These are phyloP conservation scores for Temnothorax unifasciatus DNA, from an alignment of 2,888 invertebrate species.

Conservation along the genomic window DNA sequence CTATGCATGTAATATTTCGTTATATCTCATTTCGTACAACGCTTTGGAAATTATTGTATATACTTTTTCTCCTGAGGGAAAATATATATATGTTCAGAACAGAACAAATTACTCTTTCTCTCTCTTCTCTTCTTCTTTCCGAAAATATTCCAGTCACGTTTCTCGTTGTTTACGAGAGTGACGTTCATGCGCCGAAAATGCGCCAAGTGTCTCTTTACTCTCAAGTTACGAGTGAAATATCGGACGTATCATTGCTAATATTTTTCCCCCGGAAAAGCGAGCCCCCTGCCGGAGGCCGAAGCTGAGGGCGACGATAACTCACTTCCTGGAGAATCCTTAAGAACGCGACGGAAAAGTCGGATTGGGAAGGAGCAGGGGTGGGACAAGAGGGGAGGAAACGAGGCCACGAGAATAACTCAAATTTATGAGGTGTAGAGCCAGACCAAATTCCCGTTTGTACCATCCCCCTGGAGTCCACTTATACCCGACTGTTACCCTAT, in stretches of 20 bases:
- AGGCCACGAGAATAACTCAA: constrained; percentile 82
- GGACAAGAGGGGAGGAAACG: constrained; percentile 57
- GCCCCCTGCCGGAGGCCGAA: constrained; percentile 42
- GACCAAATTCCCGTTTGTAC: constrained; percentile 83
- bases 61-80: neutral
- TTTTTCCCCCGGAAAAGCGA: constrained; percentile 68
- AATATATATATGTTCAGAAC: neutral
- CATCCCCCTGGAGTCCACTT: constrained; percentile 84
- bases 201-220: constrained; percentile 61
- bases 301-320: constrained; percentile 73
- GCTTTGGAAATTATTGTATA: neutral
- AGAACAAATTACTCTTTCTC: constrained; percentile 13
- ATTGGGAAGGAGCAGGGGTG: constrained; percentile 69
- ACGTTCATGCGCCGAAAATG: constrained; percentile 72
- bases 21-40: neutral
- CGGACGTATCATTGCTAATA: constrained; percentile 76
- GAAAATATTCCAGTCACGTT: constrained; percentile 57
- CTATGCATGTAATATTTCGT: neutral
- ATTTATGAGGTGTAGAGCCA: constrained; percentile 83
- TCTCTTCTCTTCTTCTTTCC: constrained; percentile 16
- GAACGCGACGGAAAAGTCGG: constrained; percentile 71
- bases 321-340: constrained; percentile 76
- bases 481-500: constrained; percentile 70
- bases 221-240: constrained; percentile 71
- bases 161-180: constrained; percentile 63